Conservation (phyloP, 2,113 vertebrate genomes). For the Nannobrachium achirus region DNA sequence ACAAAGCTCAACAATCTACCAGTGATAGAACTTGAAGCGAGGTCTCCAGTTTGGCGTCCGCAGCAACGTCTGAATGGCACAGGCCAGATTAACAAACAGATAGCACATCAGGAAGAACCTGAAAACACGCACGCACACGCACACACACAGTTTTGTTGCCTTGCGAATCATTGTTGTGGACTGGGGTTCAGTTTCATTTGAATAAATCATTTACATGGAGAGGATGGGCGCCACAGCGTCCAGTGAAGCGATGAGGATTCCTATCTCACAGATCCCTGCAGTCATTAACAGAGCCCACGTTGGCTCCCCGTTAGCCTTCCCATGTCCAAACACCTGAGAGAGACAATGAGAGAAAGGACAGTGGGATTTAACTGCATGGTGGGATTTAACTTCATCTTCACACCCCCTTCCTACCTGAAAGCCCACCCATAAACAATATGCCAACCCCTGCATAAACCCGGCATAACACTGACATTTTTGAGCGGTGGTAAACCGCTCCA, state of each 20-base stretch:
- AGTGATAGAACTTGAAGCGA: slow-evolving; percentile 96
- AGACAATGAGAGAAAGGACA: not conserved
- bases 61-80: slow-evolving; percentile 91
- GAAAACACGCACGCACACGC: slow-evolving; percentile 17
- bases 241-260: slow-evolving; percentile 93
- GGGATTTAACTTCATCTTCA: no score
- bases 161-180: no score
- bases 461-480: no score
- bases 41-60: slow-evolving; percentile 96
- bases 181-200: no score
- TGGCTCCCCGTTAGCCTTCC: slow-evolving; percentile 93
- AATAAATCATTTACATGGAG: slow-evolving; percentile 84
- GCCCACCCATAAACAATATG: no score
- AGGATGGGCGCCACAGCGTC: slow-evolving; percentile 95
- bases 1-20: slow-evolving; percentile 68
- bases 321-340: slow-evolving; percentile 91
- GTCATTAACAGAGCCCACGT: slow-evolving; percentile 95
- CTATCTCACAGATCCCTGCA: slow-evolving; percentile 92
- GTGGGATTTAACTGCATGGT: no score
- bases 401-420: no score
- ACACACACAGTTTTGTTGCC: no score
- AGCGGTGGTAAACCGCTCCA: no score
- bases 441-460: no score
- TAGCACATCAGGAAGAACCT: slow-evolving; percentile 99
- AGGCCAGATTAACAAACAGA: slow-evolving; percentile 97